Base-by-base conservation (phyloP, 2,888 invertebrate species). In the Odontocerum albicorne region DNA sequence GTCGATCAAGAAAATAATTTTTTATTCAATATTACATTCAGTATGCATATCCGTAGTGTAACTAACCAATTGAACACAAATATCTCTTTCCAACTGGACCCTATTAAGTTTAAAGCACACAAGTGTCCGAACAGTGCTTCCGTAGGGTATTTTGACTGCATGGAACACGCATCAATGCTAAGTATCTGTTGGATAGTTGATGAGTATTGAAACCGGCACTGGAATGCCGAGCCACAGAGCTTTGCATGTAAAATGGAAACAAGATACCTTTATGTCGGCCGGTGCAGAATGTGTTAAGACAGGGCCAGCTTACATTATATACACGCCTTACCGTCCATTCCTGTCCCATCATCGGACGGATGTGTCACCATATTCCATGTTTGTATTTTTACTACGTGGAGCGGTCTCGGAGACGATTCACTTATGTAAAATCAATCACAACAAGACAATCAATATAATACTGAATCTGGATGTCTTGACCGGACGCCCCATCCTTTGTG, bases 251-350 rank as follows among this genome's bases (percentile, higher is more conserved):
- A n/a, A n/a, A n/a, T n/a, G n/a, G n/a, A n/a, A n/a, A n/a, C n/a
- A n/a, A n/a, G 4, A 4, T n/a, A 36, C 15, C 4, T 36, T 12
- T 36, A n/a, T 36, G 15, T 46, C 10, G 43, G 36, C 35, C 33
- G 22, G 57, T 50, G 55, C 50, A 51, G 58, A 55, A 46, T 55
- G 59, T 52, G 55, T 51, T 44, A 20, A 33, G 55, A 50, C 39
- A 47, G 46, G 49, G 56, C 54, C 59, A 50, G 54, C 49, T 56
- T 21, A 15, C 13, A 27, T n/a, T 21, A 10, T 33, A 12, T 33
- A 33, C 13, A 21, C 43, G 20, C 44, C 44, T 44, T 22, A n/a
- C 15, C 8, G 13, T 31, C 16, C 16, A 35, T 35, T 35, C 12
- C n/a, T n/a, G n/a, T n/a, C n/a, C n/a, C n/a, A n/a, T n/a, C n/a